Base-by-base conservation (phyloP, 2,113 vertebrate species). In the Lepidothrix coronata region DNA sequence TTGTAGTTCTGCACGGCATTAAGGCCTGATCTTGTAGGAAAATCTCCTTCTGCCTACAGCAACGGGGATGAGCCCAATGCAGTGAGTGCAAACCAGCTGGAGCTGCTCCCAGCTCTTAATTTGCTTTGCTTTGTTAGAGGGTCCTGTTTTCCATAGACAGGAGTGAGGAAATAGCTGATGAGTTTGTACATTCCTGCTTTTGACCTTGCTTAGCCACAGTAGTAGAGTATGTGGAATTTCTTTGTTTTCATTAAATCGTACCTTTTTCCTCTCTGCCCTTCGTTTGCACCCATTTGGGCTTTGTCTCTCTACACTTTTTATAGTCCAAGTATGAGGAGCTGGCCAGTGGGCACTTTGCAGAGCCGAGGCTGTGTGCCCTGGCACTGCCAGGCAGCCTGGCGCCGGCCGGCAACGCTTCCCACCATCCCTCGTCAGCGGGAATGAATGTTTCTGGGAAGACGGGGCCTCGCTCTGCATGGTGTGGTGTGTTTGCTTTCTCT, bases 61-160 rank as follows among this genome's bases (percentile, higher is more conserved):
- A 13, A 8, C 0, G 1, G 23, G 44, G 41, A 30, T 2, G 14
- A 77, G 18, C 49, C 66, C 0, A 0, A 0, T 49, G 61, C 52
- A 49, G 49, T 35, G 43, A 43, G 20, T 54, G 63, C 75, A 73
- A 44, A 66, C 12, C 35, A 65, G 7, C 15, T 2, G 1, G 35
- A 44, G 12, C 30, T 76, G 44, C 44, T 37, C 59, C 59, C 7
- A 4, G 10, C 35, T 75, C 33, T n/a, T 61, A 7, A 33, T 73
- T 20, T 49, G 41, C 41, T 58, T 61, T 75, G 30, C 21, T 49
- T 12, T 37, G 21, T 62, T 46, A 55, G 49, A 51, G 49, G 30
- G 20, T 73, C 46, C 37, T 39, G 1, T 86, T 95, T 86, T 49
- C 57, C 65, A 15, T 17, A 59, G 23, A 9, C 2, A 5, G 37